Evolutionary conservation across 2,797 vertebrate genomes (phyloP).

Genomic region (Euthynnus affinis): DNA sequence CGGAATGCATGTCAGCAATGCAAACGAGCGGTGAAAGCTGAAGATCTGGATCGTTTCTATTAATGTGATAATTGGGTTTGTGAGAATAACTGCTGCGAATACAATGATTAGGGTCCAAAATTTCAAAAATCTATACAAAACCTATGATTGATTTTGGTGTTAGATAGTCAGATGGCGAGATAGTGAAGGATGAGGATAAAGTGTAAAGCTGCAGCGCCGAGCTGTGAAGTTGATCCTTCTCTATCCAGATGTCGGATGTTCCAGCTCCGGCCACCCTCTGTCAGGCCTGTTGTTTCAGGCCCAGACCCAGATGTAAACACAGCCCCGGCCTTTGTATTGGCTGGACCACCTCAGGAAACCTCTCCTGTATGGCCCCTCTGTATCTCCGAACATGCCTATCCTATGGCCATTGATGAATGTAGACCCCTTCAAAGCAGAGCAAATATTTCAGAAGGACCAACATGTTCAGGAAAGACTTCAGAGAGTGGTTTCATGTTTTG

Average conservation of each 20-base stretch:
- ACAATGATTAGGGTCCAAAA: not conserved
- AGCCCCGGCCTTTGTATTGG: constrained; percentile 88
- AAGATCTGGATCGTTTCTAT: not conserved
- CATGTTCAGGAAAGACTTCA: constrained; percentile 80
- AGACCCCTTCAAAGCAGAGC: constrained; percentile 83
- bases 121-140: constrained; percentile 12
- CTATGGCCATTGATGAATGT: constrained; percentile 82
- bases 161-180: constrained; percentile 42
- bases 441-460: constrained; percentile 79
- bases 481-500: constrained; percentile 76
- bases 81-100: not conserved
- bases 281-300: constrained; percentile 88
- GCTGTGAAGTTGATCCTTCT: constrained; percentile 74
- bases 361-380: constrained; percentile 82
- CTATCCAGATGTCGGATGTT: constrained; percentile 84
- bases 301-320: constrained; percentile 86
- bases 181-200: constrained; percentile 59
- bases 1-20: constrained; percentile 33
- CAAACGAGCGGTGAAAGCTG: constrained; percentile 11
- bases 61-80: not conserved
- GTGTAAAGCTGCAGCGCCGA: constrained; percentile 56
- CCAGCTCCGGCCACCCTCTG: constrained; percentile 77
- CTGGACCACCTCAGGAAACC: constrained; percentile 81
- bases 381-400: constrained; percentile 81
- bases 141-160: constrained; percentile 5